phyloP scores from a whole-genome alignment of 2,797 vertebrate genomes.

The Sebastes diploproa region DNA sequence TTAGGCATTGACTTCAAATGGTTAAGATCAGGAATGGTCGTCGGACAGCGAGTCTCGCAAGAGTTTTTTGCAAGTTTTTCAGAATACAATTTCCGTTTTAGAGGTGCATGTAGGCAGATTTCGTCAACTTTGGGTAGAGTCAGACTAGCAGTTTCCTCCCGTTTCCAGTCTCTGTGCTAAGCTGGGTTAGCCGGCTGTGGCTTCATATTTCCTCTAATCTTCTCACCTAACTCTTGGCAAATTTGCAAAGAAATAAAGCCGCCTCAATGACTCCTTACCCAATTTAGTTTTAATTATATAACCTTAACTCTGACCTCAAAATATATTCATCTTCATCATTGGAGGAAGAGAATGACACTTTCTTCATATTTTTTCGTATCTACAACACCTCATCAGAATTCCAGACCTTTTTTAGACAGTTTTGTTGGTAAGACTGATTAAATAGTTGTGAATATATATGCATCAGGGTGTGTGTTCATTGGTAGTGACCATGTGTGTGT shows the following conservation, averaged over 20 bases:
- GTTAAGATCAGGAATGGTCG: no score
- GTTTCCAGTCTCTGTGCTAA: neutral
- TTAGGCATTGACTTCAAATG: no score
- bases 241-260: neutral
- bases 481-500: neutral
- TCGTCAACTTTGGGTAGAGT: neutral
- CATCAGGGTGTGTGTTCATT: neutral
- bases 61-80: no score
- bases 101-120: neutral
- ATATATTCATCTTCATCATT: conserved; percentile 32
- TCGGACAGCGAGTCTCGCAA: no score
- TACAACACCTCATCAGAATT: conserved; percentile 28
- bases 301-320: conserved; percentile 11
- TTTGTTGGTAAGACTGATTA: conserved; percentile 13
- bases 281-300: conserved; percentile 12
- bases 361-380: conserved; percentile 11
- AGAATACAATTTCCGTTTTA: neutral
- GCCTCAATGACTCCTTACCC: neutral
- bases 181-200: no score
- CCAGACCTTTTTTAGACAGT: conserved; percentile 7
- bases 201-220: neutral
- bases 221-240: neutral
- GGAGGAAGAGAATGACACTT: conserved; percentile 2
- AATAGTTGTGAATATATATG: conserved; percentile 3
- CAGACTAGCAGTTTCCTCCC: neutral